Conservation (phyloP, 23 tunicate species). For the Aplidium turbinatum region DNA sequence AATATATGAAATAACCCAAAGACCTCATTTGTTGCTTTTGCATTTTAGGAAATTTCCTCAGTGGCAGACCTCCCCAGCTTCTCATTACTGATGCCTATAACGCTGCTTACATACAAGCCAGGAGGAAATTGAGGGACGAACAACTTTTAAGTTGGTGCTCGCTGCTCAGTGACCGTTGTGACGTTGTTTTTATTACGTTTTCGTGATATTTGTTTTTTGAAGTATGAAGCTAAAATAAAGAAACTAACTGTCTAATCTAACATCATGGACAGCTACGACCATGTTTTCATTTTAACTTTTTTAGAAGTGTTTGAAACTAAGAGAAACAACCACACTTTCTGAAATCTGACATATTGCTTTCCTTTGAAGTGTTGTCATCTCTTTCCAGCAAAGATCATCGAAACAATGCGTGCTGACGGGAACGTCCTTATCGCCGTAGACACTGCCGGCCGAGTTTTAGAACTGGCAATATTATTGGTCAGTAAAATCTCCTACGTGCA, state of each 20-base stretch:
- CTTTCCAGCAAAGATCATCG: slow-evolving; percentile 71
- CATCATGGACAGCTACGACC: background rate
- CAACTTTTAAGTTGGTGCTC: slow-evolving; percentile 61
- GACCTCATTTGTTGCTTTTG: too few relatives aligned
- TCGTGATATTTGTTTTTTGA: too few relatives aligned
- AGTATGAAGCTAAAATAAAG: too few relatives aligned
- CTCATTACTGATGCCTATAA: slow-evolving; percentile 94
- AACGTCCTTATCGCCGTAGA: slow-evolving; percentile 93
- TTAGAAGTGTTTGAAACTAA: background rate
- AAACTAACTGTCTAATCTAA: too few relatives aligned
- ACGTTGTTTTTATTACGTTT: too few relatives aligned
- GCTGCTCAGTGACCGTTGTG: too few relatives aligned
- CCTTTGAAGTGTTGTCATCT: background rate
- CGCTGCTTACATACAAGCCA: slow-evolving; percentile 77
- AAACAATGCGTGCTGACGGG: slow-evolving; percentile 86
- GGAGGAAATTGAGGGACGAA: slow-evolving; percentile 81
- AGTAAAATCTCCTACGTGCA: background rate
- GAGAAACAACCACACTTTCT: background rate
- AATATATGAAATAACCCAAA: too few relatives aligned
- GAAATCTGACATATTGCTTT: background rate
- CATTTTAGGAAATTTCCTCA: slow-evolving; percentile 51
- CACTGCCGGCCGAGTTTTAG: slow-evolving; percentile 97
- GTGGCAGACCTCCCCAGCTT: slow-evolving; percentile 80
- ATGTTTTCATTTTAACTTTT: slow-evolving; percentile 2
- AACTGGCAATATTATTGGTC: slow-evolving; percentile 91